Conservation (phyloP, 2,888 invertebrate species). For the Scaeva pyrastri region DNA sequence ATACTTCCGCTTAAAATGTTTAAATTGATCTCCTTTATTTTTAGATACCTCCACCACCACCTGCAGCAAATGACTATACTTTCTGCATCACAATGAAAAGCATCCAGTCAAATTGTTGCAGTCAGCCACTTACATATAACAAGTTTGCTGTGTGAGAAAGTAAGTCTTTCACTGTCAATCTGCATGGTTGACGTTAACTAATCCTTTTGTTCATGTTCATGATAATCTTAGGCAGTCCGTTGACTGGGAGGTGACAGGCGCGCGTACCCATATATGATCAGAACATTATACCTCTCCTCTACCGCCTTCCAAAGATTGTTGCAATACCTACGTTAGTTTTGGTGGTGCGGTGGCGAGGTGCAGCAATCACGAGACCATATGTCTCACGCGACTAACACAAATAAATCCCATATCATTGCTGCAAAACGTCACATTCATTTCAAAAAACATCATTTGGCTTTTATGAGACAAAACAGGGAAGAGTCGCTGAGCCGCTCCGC, state of each 20-base stretch:
- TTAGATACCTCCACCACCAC: slow-evolving; percentile 30
- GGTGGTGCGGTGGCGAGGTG: no score
- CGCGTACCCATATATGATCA: slow-evolving; percentile 34
- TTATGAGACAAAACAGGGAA: slow-evolving; percentile 68
- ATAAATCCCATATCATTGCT: slow-evolving; percentile 36
- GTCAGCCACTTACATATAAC: slow-evolving; percentile 20
- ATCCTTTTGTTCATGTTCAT: slow-evolving; percentile 49
- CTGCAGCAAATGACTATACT: slow-evolving; percentile 30
- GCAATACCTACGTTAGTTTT: neutral
- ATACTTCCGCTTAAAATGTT: slow-evolving; percentile 15
- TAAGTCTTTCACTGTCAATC: slow-evolving; percentile 56
- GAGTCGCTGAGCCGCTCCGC: slow-evolving; percentile 9
- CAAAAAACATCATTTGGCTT: slow-evolving; percentile 64
- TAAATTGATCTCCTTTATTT: slow-evolving; percentile 16
- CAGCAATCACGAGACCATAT: slow-evolving; percentile 52
- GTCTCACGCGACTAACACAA: slow-evolving; percentile 54
- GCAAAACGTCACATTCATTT: slow-evolving; percentile 62
- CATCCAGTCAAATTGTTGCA: slow-evolving; percentile 24
- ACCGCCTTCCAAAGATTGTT: neutral
- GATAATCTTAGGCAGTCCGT: slow-evolving; percentile 26
- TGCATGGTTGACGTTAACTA: slow-evolving; percentile 55
- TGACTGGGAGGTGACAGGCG: slow-evolving; percentile 21
- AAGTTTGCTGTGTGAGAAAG: slow-evolving; percentile 24
- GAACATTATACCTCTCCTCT: neutral
- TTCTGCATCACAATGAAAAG: slow-evolving; percentile 30